Evolutionary conservation across 2,113 vertebrate species (phyloP).

Genomic region (Myodes glareolus): DNA sequence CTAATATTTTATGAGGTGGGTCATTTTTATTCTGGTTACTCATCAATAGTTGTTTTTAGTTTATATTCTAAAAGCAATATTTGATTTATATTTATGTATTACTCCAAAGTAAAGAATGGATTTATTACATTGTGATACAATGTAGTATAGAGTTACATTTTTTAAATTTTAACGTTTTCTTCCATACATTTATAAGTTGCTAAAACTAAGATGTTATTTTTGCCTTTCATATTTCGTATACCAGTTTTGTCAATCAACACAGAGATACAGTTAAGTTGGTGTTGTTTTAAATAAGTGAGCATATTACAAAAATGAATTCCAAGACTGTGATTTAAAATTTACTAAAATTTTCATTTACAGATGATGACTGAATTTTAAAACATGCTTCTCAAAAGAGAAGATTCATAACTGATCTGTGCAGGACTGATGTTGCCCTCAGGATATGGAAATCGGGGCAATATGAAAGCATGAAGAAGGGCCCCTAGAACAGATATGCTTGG

Average conservation of each 20-base stretch:
- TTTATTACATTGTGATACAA: slow-evolving; percentile 18
- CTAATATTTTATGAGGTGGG: neutral
- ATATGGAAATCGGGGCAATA: no score
- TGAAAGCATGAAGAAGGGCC: neutral
- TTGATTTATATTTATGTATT: neutral
- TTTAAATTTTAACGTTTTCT: slow-evolving; percentile 33
- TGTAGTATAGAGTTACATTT: neutral
- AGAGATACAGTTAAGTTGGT: neutral
- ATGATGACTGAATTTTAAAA: neutral
- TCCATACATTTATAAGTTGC: neutral
- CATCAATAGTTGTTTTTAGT: neutral
- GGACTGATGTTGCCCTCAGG: neutral
- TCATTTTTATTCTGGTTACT: neutral
- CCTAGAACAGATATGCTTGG: neutral
- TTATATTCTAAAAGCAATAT: slow-evolving; percentile 47
- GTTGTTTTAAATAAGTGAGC: slow-evolving; percentile 16
- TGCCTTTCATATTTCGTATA: slow-evolving; percentile 3
- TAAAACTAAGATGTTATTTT: slow-evolving; percentile 59
- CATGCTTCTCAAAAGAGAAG: neutral
- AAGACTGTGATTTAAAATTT: slow-evolving; percentile 32
- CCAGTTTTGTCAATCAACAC: neutral
- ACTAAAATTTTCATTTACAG: neutral
- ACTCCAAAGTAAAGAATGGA: neutral
- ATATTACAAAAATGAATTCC: slow-evolving; percentile 40
- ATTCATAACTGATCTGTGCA: neutral